These are phyloP conservation scores for Lithophane ornitopus DNA, from an alignment of 2,888 invertebrate genomes.

Conservation along the genomic window DNA sequence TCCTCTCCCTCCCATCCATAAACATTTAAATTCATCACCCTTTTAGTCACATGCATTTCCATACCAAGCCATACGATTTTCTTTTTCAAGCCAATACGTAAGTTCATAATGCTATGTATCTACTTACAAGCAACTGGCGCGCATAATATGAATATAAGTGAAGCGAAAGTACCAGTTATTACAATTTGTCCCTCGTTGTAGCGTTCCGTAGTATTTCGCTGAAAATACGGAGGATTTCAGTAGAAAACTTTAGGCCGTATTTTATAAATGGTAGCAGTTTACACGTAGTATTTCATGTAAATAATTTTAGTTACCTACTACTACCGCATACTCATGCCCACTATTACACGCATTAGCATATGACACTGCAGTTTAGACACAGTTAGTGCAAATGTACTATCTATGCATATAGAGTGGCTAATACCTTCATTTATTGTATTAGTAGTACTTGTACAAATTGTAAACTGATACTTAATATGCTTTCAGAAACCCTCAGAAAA, in stretches of 20 bases:
- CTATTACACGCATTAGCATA: conserved; percentile 34
- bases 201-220: not conserved
- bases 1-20: no score
- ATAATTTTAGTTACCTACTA: conserved; percentile 5
- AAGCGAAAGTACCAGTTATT: conserved; percentile 13
- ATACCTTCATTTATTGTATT: conserved; percentile 10
- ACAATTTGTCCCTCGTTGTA: not conserved
- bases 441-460: not conserved
- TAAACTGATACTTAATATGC: not conserved
- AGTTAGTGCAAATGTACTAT: conserved; percentile 19
- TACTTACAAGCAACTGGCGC: not conserved
- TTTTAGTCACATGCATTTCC: not conserved
- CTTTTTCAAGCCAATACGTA: not conserved
- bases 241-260: not conserved
- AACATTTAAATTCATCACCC: no score
- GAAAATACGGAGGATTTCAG: not conserved
- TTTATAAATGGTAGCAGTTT: not conserved
- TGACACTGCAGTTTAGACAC: conserved; percentile 47
- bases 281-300: not conserved
- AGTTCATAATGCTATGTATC: not conserved
- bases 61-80: not conserved
- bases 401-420: conserved; percentile 31
- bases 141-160: conserved; percentile 16
- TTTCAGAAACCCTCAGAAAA: not conserved
- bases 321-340: conserved; percentile 30